These are phyloP conservation scores for Cantharis lateralis DNA, from an alignment of 2,888 invertebrate species.

Conservation along the genomic window DNA sequence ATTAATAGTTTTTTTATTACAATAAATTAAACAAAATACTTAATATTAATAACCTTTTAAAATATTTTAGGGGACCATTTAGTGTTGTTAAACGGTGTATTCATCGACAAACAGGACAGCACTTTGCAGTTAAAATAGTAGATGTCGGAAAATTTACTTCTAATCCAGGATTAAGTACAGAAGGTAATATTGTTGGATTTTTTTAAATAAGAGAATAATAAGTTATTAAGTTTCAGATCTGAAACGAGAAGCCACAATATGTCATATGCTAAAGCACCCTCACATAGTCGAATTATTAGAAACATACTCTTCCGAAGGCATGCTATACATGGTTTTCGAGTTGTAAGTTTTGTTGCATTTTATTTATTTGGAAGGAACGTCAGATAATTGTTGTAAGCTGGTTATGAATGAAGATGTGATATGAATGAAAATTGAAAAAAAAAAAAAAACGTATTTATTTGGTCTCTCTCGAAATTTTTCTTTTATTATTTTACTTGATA, in stretches of 20 bases:
- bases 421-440: too few relatives aligned
- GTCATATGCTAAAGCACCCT: constrained; percentile 98
- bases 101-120: constrained; percentile 91
- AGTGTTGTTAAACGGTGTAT: constrained; percentile 94
- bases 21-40: not conserved
- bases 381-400: not conserved
- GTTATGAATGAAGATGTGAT: too few relatives aligned
- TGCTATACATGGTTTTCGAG: constrained; percentile 99
- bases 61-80: constrained; percentile 84
- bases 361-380: not conserved
- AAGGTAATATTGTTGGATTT: constrained; percentile 68
- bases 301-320: constrained; percentile 97
- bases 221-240: constrained; percentile 72
- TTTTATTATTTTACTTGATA: too few relatives aligned
- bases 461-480: too few relatives aligned
- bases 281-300: constrained; percentile 98
- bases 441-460: too few relatives aligned
- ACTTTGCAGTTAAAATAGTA: constrained; percentile 98
- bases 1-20: not conserved
- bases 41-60: constrained; percentile 20
- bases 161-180: constrained; percentile 93
- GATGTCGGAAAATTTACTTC: constrained; percentile 97
- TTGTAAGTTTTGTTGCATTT: constrained; percentile 79
- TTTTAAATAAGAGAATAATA: not conserved
- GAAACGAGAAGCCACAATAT: constrained; percentile 97